A percentile compares a stretch with the other conserved stretches of the same genome.
These are phyloP conservation scores for Prunella strophiata DNA, from an alignment of 2,797 vertebrate species.

Conservation along the genomic window DNA sequence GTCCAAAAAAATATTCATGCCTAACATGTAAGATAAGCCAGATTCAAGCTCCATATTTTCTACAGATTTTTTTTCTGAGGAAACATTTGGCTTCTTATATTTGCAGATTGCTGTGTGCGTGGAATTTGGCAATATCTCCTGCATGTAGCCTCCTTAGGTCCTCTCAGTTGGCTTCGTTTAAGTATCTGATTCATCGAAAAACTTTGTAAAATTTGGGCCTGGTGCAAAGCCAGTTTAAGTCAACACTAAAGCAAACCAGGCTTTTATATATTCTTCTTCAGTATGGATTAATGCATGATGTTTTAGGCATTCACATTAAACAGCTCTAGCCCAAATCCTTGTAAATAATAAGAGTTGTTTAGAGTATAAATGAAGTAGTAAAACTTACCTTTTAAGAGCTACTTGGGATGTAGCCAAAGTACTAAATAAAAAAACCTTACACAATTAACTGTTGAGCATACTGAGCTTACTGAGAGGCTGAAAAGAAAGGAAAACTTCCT, in stretches of 20 bases:
- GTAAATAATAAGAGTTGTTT: constrained; percentile 40
- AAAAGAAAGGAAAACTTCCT: neutral
- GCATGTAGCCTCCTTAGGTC: neutral
- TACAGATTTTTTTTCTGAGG: neutral
- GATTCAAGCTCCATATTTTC: neutral
- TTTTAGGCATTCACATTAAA: constrained; percentile 5
- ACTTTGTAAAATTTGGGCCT: neutral
- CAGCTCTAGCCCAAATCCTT: neutral
- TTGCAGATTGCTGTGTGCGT: neutral
- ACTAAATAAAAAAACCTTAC: neutral
- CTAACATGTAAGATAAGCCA: neutral
- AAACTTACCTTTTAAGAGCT: constrained; percentile 33
- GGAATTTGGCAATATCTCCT: neutral
- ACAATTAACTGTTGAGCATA: neutral
- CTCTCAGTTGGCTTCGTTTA: neutral
- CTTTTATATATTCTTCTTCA: neutral
- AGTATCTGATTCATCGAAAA: neutral
- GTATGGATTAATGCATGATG: neutral
- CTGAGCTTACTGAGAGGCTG: neutral
- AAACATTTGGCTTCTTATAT: neutral
- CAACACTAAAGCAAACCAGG: neutral
- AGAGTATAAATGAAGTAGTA: constrained; percentile 16
- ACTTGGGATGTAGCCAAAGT: neutral
- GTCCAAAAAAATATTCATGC: neutral
- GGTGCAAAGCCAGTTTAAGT: constrained; percentile 1